phyloP scores from a whole-genome alignment of 2,113 vertebrate species.

The Panthera uncia region DNA sequence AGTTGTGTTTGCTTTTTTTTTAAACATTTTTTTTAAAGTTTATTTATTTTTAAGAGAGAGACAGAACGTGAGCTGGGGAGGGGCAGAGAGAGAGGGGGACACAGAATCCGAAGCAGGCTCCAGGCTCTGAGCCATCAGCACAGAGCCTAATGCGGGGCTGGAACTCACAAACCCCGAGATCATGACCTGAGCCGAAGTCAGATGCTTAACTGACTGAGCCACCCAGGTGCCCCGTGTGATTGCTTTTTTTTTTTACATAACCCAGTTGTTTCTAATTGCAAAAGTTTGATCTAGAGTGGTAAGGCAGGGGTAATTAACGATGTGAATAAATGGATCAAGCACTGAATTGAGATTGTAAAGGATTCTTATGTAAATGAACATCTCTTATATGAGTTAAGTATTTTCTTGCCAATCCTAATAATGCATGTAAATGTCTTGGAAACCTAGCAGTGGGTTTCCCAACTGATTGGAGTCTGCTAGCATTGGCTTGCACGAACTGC shows the following conservation, averaged over 20 bases:
- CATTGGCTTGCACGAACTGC: neutral
- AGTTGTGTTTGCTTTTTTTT: neutral
- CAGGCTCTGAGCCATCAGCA: too few relatives aligned
- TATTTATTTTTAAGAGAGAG: too few relatives aligned
- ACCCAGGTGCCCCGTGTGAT: too few relatives aligned
- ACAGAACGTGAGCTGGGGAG: too few relatives aligned
- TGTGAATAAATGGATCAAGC: neutral
- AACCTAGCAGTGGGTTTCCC: neutral
- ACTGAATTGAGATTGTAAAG: neutral
- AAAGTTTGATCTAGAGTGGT: neutral
- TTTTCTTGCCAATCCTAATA: neutral
- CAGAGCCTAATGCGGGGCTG: too few relatives aligned
- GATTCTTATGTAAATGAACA: neutral
- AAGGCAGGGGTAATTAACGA: neutral
- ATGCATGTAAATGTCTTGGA: neutral
- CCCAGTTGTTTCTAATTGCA: neutral
- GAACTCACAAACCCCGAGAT: too few relatives aligned
- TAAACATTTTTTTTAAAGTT: too few relatives aligned
- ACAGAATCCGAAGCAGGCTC: too few relatives aligned
- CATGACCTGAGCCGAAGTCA: too few relatives aligned
- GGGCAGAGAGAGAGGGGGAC: too few relatives aligned
- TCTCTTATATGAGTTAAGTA: neutral
- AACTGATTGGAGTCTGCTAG: neutral
- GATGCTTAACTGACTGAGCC: too few relatives aligned
- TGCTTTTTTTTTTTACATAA: neutral